These are phyloP conservation scores for Nyctalus aviator DNA, from an alignment of 2,797 vertebrate species.

Conservation along the genomic window DNA sequence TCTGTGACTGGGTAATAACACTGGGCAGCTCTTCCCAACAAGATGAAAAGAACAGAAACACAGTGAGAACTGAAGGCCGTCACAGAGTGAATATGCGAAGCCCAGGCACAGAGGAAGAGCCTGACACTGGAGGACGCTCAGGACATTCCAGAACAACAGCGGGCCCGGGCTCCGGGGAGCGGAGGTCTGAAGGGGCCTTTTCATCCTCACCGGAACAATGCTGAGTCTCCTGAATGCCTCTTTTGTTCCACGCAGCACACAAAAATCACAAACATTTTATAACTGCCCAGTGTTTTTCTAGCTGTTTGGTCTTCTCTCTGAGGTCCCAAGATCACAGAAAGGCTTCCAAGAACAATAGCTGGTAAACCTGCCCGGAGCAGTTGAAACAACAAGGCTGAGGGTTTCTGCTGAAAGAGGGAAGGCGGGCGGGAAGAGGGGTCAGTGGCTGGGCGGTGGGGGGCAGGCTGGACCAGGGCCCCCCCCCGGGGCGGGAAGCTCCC, in stretches of 20 bases:
- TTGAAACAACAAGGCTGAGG: slow-evolving; percentile 67
- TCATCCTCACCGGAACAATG: slow-evolving; percentile 53
- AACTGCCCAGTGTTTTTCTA: slow-evolving; percentile 71
- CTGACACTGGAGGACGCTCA: not conserved
- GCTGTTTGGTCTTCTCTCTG: slow-evolving; percentile 79
- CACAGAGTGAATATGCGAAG: not conserved
- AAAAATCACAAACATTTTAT: slow-evolving; percentile 70
- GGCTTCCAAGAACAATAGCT: slow-evolving; percentile 78
- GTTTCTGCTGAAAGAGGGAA: slow-evolving; percentile 44
- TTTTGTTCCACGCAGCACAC: slow-evolving; percentile 63
- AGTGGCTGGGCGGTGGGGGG: not conserved
- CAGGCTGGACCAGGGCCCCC: not conserved
- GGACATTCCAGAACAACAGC: not conserved
- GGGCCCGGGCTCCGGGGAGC: not conserved
- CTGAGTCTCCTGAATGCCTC: slow-evolving; percentile 73
- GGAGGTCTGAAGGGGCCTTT: not conserved
- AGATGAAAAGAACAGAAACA: not conserved
- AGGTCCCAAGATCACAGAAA: slow-evolving; percentile 73
- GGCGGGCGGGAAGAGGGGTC: not conserved
- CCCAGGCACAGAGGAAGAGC: not conserved
- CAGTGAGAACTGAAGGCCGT: not conserved
- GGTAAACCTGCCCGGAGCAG: slow-evolving; percentile 50
- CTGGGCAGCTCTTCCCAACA: not conserved
- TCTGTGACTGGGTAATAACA: not conserved
- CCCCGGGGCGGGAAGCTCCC: not conserved